Conservation (phyloP, 2,888 invertebrate genomes). For the Protophormia terraenovae region DNA sequence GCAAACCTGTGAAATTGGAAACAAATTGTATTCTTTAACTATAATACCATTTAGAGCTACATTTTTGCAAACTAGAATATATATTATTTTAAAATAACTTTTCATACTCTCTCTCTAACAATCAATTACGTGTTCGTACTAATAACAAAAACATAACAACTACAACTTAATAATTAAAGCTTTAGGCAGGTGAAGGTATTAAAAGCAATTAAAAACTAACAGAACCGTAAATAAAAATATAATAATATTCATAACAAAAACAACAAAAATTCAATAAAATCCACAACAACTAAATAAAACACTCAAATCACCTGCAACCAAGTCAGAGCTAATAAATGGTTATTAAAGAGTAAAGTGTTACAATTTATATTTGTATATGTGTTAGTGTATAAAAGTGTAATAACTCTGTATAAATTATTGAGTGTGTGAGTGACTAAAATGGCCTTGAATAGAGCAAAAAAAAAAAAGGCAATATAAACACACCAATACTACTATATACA, state of each 20-base stretch:
- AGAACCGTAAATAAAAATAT: not conserved
- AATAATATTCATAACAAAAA: not conserved
- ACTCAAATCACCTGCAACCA: constrained; percentile 32
- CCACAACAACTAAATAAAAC: not conserved
- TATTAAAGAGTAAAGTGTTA: not conserved
- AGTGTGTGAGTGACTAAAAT: not conserved
- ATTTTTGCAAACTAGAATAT: too few relatives aligned
- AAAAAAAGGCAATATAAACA: not conserved
- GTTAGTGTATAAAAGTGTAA: not conserved
- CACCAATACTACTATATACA: not conserved
- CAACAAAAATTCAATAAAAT: not conserved
- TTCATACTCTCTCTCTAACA: not conserved
- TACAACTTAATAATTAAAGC: not conserved
- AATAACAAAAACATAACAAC: not conserved
- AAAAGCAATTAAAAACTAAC: not conserved
- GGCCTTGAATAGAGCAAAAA: constrained; percentile 65
- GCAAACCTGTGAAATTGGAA: too few relatives aligned
- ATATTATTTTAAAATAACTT: not conserved
- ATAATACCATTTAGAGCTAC: too few relatives aligned
- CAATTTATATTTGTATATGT: not conserved
- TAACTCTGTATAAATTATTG: not conserved
- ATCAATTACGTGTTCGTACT: not conserved
- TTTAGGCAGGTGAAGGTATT: constrained; percentile 2
- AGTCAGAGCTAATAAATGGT: constrained; percentile 7
- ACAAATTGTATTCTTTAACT: too few relatives aligned